phyloP scores from a whole-genome alignment of 2,797 vertebrate genomes.

The Parauchenoglanis punctatus region DNA sequence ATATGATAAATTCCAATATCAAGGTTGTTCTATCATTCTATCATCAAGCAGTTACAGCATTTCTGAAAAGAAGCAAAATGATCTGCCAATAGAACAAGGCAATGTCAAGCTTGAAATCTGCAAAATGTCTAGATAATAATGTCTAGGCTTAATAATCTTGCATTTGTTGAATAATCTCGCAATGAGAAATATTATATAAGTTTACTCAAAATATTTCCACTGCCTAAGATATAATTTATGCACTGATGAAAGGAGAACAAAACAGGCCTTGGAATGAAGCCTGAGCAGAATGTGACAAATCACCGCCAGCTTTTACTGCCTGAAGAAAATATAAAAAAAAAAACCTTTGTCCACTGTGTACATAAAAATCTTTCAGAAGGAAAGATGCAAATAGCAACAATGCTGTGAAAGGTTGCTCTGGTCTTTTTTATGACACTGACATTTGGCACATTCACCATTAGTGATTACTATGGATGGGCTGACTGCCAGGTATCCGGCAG shows the following conservation, averaged over 20 bases:
- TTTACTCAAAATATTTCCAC: not conserved
- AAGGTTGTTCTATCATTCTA: not conserved
- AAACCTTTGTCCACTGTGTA: not conserved
- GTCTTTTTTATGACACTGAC: not conserved
- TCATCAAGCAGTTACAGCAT: not conserved
- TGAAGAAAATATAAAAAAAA: not conserved
- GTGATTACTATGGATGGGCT: slow-evolving; percentile 18
- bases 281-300: not conserved
- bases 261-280: not conserved
- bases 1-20: not conserved
- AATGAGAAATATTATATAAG: not conserved
- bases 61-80: not conserved
- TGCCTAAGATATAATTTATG: not conserved
- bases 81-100: not conserved
- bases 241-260: not conserved
- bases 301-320: not conserved
- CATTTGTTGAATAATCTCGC: not conserved
- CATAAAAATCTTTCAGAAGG: not conserved
- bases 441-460: not conserved
- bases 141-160: not conserved
- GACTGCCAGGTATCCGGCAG: slow-evolving; percentile 9
- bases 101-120: not conserved
- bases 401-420: not conserved
- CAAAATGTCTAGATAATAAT: not conserved
- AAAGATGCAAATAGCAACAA: not conserved